These are phyloP conservation scores for Drosophila kokeensis DNA, from an alignment of 2,888 invertebrate species.

Conservation along the genomic window DNA sequence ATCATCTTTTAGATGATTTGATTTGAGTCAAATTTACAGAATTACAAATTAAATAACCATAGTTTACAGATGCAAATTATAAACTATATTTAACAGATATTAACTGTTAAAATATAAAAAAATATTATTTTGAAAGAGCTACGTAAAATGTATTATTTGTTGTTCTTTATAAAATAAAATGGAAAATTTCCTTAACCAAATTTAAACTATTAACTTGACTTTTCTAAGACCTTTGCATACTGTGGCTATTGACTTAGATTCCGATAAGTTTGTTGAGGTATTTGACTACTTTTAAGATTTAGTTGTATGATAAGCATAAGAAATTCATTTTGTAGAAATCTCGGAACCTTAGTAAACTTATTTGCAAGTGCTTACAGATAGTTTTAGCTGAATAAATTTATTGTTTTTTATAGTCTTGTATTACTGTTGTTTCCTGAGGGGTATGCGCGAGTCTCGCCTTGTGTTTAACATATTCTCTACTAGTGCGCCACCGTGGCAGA, in stretches of 20 bases:
- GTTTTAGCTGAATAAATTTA: background rate
- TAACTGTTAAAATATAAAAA: too few species aligned
- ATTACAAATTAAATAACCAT: background rate
- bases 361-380: background rate
- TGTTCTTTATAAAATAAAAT: background rate
- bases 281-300: background rate
- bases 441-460: constrained; percentile 23
- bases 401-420: background rate
- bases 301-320: background rate
- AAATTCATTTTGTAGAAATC: background rate
- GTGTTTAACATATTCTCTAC: constrained; percentile 10
- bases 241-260: too few species aligned
- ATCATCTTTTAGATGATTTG: background rate
- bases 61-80: background rate
- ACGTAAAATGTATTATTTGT: background rate
- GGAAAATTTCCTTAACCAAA: too few species aligned
- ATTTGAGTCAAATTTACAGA: background rate
- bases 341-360: background rate
- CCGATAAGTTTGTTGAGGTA: too few species aligned
- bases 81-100: too few species aligned
- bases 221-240: too few species aligned
- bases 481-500: constrained; percentile 49
- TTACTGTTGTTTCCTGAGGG: background rate
- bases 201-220: too few species aligned
- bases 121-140: background rate